phyloP scores from a whole-genome alignment of 1,140 invertebrate species.

The Drosophila kanapiae region DNA sequence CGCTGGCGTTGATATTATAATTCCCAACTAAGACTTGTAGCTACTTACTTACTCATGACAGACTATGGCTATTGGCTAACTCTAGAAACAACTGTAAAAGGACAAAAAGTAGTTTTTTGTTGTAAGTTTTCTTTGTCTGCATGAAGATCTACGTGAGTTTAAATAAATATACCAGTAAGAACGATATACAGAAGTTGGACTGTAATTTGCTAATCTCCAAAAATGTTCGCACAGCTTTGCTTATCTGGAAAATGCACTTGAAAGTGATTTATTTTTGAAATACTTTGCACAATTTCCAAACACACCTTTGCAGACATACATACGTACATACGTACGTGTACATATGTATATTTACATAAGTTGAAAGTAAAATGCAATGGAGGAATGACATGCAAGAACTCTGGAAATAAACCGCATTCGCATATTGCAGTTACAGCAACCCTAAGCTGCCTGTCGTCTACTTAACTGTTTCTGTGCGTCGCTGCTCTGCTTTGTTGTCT shows the following conservation, averaged over 20 bases:
- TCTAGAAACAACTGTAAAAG: too few relatives aligned
- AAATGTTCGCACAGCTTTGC: neutral
- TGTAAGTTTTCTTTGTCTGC: too few relatives aligned
- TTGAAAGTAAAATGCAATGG: conserved; percentile 6
- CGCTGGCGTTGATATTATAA: too few relatives aligned
- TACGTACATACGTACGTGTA: neutral
- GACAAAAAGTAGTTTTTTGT: too few relatives aligned
- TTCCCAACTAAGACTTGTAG: too few relatives aligned
- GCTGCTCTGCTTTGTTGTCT: conserved; percentile 54
- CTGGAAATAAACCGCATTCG: conserved; percentile 24
- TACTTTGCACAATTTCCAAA: neutral
- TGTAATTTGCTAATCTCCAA: conserved; percentile 3
- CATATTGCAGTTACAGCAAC: conserved; percentile 24
- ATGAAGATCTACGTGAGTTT: too few relatives aligned
- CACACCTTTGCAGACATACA: conserved; percentile 6
- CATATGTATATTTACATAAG: neutral
- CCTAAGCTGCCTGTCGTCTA: conserved; percentile 13
- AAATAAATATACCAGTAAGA: neutral
- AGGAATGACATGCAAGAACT: conserved; percentile 19
- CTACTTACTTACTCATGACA: too few relatives aligned
- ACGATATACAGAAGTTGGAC: neutral
- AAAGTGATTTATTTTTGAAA: conserved; percentile 27
- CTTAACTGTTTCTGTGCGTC: conserved; percentile 25
- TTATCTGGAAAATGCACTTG: conserved; percentile 30
- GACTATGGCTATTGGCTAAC: too few relatives aligned